Evolutionary conservation across 2,113 vertebrate species (phyloP), one percentile per base, ranked within the genome.

Genomic region (Entomyzon cyanotis): DNA sequence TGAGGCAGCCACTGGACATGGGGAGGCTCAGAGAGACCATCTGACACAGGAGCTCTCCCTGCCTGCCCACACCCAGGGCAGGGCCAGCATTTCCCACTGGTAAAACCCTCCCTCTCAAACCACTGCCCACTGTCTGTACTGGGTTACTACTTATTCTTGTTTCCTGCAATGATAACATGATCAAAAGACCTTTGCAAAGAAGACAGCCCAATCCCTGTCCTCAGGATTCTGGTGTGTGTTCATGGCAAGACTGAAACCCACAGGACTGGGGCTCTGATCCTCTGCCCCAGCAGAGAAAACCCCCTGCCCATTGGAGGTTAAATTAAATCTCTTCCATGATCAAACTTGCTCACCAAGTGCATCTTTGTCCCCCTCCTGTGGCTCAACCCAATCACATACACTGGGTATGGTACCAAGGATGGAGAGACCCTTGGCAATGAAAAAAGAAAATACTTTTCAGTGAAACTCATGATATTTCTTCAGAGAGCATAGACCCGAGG

Each of bases 341-440:
- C 30, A 50, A 86, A 52, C 35, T 77, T 83, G 9, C 76, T 56
- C 33, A 77, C 75, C 82, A 24, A 76, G 46, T 31, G 50, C 71
- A 77, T 80, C 84, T 95, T 67, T 95, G 90, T 84, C 87, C 90
- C 55, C 79, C 67, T 80, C 70, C 84, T 79, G 87, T 83, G 91
- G 78, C 75, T 91, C 59, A 46, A 70, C 50, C 87, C 47, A 50
- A 83, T 55, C 67, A 50, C 6, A 93, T 39, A 33, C 23, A 3
- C 1, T 5, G 55, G 69, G 35, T 24, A 9, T 59, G 65, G 77
- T 0, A 11, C 55, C 77, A 59, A 12, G 14, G 23, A 27, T 87
- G 87, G 70, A 20, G 19, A 55, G 68, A 84, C 42, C 9, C 39
- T 27, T 2, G 2, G 55, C 39, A 70, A 12, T 21, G 83, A 68